phyloP scores from a whole-genome alignment of 2,888 invertebrate species.

The Drosophila recens region DNA sequence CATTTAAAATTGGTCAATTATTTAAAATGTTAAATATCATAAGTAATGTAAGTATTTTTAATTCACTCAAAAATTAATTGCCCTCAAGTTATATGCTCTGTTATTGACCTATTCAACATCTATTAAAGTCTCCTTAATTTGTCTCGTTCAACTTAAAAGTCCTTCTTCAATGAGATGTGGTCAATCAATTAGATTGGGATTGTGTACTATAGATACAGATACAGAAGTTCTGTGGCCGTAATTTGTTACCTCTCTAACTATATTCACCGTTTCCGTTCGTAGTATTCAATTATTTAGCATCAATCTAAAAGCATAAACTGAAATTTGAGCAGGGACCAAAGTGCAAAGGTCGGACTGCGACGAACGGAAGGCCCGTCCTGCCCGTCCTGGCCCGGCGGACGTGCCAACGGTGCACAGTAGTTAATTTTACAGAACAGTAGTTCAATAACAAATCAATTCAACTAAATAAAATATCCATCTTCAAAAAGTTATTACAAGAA shows the following conservation, averaged over 20 bases:
- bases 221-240: constrained; percentile 26
- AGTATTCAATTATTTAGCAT: constrained; percentile 59
- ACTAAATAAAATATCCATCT: background rate
- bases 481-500: too few species aligned
- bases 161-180: background rate
- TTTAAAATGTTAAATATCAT: too few species aligned
- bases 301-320: constrained; percentile 44
- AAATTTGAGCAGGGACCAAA: constrained; percentile 28
- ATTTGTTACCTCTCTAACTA: constrained; percentile 38
- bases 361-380: background rate
- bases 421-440: background rate
- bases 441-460: background rate
- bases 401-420: constrained; percentile 24
- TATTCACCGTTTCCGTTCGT: constrained; percentile 57
- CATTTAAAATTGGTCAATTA: too few species aligned
- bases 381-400: constrained; percentile 2
- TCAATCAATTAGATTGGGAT: constrained; percentile 18
- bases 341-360: background rate
- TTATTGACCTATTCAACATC: background rate
- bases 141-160: background rate
- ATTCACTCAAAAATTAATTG: too few species aligned
- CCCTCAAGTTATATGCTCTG: too few species aligned
- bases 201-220: constrained; percentile 1
- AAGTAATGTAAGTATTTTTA: too few species aligned
- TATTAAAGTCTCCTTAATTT: background rate